These are phyloP conservation scores for Potorous gilbertii DNA, from an alignment of 2,797 vertebrate genomes.

Conservation along the genomic window DNA sequence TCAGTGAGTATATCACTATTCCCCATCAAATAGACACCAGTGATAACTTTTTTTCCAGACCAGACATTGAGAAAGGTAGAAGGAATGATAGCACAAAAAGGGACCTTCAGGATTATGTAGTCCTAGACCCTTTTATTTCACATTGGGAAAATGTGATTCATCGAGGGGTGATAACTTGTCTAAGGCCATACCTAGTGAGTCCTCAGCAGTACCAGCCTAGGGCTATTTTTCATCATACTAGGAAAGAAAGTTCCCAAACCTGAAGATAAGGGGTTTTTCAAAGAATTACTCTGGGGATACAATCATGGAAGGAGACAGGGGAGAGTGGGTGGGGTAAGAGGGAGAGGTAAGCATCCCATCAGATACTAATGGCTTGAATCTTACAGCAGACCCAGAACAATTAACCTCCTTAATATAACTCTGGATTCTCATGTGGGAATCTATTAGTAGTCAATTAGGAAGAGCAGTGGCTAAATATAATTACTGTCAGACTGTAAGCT, in stretches of 20 bases:
- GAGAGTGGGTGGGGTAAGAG: background rate
- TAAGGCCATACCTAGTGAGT: background rate
- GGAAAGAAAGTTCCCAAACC: background rate
- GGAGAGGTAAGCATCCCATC: background rate
- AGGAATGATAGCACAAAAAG: background rate
- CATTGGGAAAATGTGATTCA: background rate
- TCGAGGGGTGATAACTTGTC: background rate
- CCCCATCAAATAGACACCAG: background rate
- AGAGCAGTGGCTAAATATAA: slow-evolving; percentile 9
- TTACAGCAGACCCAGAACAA: background rate
- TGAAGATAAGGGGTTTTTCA: background rate
- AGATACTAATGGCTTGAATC: background rate
- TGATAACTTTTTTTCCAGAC: background rate
- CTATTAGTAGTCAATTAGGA: slow-evolving; percentile 12
- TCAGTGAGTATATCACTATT: background rate
- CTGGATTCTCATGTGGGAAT: background rate
- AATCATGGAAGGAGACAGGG: background rate
- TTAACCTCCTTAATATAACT: slow-evolving; percentile 35
- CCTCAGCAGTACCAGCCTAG: background rate
- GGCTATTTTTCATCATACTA: background rate
- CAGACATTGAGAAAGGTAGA: background rate
- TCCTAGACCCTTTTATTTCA: background rate
- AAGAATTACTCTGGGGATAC: background rate
- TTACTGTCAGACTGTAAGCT: background rate
- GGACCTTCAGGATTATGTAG: background rate